Percentiles rank a stretch among this genome's conserved stretches.
Evolutionary conservation across 1,140 invertebrate genomes (phyloP).

Genomic region (Homalodisca vitripennis): DNA sequence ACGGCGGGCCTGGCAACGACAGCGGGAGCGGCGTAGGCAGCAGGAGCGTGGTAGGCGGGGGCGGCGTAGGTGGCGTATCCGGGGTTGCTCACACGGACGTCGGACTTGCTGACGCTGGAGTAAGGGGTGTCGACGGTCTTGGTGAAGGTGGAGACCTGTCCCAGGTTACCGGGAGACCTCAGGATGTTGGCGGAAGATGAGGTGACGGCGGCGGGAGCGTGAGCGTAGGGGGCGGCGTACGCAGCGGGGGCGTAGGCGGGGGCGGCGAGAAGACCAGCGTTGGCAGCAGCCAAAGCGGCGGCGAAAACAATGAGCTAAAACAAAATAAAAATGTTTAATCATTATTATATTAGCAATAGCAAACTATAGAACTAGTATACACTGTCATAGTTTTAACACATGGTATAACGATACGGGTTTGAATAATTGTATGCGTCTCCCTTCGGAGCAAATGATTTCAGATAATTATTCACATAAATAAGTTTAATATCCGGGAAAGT

Average conservation of each 20-base stretch:
- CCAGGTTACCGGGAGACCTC: conserved; percentile 45
- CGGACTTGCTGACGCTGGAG: conserved; percentile 47
- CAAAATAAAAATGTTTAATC: background rate
- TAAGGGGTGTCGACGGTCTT: conserved; percentile 47
- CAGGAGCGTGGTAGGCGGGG: no score
- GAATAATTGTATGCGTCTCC: no score
- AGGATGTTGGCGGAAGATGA: conserved; percentile 44
- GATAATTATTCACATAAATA: no score
- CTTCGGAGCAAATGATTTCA: no score
- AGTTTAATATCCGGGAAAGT: no score
- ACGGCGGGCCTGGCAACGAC: no score
- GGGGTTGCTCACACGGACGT: conserved; percentile 48
- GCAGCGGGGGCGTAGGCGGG: conserved; percentile 31
- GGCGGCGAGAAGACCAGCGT: conserved; percentile 33
- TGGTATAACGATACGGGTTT: no score
- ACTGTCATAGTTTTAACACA: no score
- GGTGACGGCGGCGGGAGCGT: conserved; percentile 42
- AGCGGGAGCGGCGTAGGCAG: no score
- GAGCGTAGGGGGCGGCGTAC: conserved; percentile 37
- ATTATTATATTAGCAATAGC: no score
- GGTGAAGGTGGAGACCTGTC: conserved; percentile 46
- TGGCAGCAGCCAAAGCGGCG: conserved; percentile 39
- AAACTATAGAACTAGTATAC: no score
- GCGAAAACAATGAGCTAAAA: conserved; percentile 39
- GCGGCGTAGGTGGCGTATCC: conserved; percentile 40